These are phyloP conservation scores for Sphaeridia pumilis DNA, from an alignment of 2,888 invertebrate genomes.

Conservation along the genomic window DNA sequence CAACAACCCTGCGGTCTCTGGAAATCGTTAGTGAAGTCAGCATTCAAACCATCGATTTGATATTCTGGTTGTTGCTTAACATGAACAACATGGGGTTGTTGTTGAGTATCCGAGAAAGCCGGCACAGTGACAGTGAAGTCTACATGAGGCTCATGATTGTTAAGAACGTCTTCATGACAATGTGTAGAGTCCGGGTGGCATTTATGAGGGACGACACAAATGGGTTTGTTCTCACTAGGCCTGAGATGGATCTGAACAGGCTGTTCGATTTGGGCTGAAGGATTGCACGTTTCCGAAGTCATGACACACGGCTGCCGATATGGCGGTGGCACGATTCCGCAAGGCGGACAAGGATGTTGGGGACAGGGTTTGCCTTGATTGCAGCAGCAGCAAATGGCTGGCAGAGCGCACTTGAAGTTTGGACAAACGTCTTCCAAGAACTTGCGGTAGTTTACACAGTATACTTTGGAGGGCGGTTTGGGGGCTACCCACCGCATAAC, in stretches of 20 bases:
- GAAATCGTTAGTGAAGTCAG: too few species aligned
- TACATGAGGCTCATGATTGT: background rate
- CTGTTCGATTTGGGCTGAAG: slow-evolving; percentile 4
- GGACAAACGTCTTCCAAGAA: slow-evolving; percentile 32
- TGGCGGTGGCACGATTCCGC: too few species aligned
- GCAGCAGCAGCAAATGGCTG: slow-evolving; percentile 29
- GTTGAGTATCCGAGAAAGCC: too few species aligned
- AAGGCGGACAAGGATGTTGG: slow-evolving; percentile 15
- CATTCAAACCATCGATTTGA: too few species aligned
- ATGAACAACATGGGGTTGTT: too few species aligned
- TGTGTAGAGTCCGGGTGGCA: slow-evolving; percentile 27
- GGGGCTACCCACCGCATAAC: slow-evolving; percentile 32
- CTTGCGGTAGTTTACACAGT: slow-evolving; percentile 33
- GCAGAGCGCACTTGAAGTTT: slow-evolving; percentile 30
- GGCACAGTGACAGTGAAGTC: too few species aligned
- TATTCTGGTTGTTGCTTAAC: too few species aligned
- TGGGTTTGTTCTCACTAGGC: slow-evolving; percentile 26
- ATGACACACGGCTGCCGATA: too few species aligned
- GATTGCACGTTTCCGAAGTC: background rate
- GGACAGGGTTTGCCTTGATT: slow-evolving; percentile 24
- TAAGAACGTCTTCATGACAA: slow-evolving; percentile 23
- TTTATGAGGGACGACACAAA: slow-evolving; percentile 22
- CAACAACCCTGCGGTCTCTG: too few species aligned
- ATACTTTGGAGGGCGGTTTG: slow-evolving; percentile 27
- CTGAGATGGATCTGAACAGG: slow-evolving; percentile 24